Conservation (phyloP, 1,140 invertebrate species). For the Mactra quadrangularis region DNA sequence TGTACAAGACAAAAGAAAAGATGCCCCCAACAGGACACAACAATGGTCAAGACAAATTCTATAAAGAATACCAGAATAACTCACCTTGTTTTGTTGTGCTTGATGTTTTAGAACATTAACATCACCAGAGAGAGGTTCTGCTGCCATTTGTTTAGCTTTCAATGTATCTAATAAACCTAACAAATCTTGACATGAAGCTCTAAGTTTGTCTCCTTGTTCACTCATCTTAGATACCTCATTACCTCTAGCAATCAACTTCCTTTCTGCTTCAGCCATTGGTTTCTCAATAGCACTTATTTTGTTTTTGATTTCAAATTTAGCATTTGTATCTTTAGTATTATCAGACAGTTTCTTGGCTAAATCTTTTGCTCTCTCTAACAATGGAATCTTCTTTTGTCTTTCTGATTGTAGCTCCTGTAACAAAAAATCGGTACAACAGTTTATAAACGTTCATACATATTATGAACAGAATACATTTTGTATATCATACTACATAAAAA, state of each 20-base stretch:
- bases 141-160: conserved; percentile 88
- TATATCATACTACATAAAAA: neutral
- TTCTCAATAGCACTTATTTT: conserved; percentile 88
- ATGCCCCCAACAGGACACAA: too few relatives aligned
- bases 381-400: conserved; percentile 89
- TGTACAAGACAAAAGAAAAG: too few relatives aligned
- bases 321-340: conserved; percentile 95
- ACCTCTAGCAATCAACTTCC: conserved; percentile 86
- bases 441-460: neutral
- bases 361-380: conserved; percentile 94
- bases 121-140: conserved; percentile 93
- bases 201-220: conserved; percentile 90
- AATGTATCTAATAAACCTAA: conserved; percentile 94
- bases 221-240: conserved; percentile 95
- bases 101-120: conserved; percentile 92
- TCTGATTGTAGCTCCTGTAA: conserved; percentile 92
- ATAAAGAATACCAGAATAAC: too few relatives aligned
- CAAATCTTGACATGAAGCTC: conserved; percentile 92
- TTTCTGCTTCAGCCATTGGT: conserved; percentile 78
- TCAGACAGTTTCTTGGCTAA: conserved; percentile 93
- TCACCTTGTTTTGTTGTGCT: conserved; percentile 91
- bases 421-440: too few relatives aligned
- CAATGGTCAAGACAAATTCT: too few relatives aligned
- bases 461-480: neutral
- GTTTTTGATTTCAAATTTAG: conserved; percentile 94